Evolutionary conservation across 2,113 vertebrate species (phyloP).

Genomic region (Hippoglossus stenolepis): DNA sequence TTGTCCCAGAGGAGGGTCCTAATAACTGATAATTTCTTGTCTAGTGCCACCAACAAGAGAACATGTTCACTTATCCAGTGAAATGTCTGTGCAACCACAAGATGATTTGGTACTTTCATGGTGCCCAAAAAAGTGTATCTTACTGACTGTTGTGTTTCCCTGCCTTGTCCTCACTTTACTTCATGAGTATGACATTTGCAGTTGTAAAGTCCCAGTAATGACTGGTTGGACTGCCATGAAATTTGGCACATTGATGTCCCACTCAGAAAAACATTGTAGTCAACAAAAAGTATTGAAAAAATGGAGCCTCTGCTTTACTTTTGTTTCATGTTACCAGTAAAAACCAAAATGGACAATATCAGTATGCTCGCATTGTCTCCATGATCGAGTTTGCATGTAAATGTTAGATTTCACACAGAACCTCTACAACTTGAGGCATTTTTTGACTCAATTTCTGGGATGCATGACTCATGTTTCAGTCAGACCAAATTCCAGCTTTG

Average conservation of each 20-base stretch:
- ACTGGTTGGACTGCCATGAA: background rate
- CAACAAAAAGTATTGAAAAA: background rate
- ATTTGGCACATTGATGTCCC: background rate
- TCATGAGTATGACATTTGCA: background rate
- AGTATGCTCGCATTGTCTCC: too few relatives aligned
- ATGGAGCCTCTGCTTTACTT: too few relatives aligned
- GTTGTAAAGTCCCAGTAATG: background rate
- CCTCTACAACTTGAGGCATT: background rate
- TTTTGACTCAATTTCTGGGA: background rate
- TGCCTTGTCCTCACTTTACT: background rate
- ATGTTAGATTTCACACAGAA: too few relatives aligned
- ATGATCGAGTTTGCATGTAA: too few relatives aligned
- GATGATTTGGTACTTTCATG: background rate
- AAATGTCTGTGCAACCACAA: background rate
- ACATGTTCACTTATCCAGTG: background rate
- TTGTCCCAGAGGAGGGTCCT: slow-evolving; percentile 1
- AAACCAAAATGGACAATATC: too few relatives aligned
- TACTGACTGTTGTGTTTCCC: background rate
- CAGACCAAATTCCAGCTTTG: background rate
- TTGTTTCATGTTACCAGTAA: too few relatives aligned
- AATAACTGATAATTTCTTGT: background rate
- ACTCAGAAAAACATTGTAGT: background rate
- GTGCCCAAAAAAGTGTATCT: background rate
- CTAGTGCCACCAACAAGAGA: background rate
- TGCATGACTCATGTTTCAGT: background rate